Evolutionary conservation across 2,797 vertebrate genomes (phyloP), one percentile per base, ranked within the genome.

Genomic region (Rachycentron canadum): DNA sequence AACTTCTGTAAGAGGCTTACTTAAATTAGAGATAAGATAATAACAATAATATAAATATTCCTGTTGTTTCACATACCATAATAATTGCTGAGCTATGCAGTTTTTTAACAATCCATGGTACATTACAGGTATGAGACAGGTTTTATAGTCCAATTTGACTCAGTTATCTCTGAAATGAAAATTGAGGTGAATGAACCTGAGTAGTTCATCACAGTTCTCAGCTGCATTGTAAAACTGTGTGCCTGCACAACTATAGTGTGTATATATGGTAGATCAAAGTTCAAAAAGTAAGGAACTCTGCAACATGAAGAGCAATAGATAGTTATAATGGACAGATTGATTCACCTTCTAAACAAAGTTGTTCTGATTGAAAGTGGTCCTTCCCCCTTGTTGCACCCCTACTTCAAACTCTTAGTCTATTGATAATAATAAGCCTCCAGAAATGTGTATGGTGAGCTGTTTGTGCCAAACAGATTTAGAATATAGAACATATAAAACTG

Each of bases 161-260:
- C 23, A 17, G 13, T 55, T 26, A n/a, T 50, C 14, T 50, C 47
- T n/a, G 1, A 25, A 32, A 7, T 61, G 34, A 43, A 70, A 50
- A 19, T 41, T 3, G 32, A n/a, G 32, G 17, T 69, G 34, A 30
- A 38, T 58, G 34, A 69, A 59, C n/a, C 36, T 58, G 10, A 38
- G 53, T 17, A 2, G 2, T 17, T 14, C 11, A 28, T 45, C 14
- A 13, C 19, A 58, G 30, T 53, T 65, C 21, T 36, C 7, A 53
- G 64, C 52, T 53, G 40, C 12, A 62, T 36, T 52, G 41, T 73
- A 28, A 64, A 72, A 78, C 56, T 4, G 17, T 67, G 45, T 28
- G 30, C 8, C 21, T 3, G 4, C 14, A 61, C 49, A 62, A 4
- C 41, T 58, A 30, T 14, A 67, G 5, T 38, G 7, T 32, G 32